Conservation (phyloP, 2,888 invertebrate species). For the Serripes groenlandicus region DNA sequence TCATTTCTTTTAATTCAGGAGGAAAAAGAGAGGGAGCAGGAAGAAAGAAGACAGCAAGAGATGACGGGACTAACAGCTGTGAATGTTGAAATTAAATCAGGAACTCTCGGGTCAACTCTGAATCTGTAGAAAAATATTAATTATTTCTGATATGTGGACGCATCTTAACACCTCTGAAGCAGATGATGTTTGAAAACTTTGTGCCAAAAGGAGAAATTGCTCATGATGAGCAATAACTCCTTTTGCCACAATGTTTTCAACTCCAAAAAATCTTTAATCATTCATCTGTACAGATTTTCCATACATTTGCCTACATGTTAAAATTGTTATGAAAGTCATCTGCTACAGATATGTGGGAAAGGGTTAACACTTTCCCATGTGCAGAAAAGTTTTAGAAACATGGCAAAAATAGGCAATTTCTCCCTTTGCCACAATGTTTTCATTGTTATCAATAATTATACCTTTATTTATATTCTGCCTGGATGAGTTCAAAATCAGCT, state of each 20-base stretch:
- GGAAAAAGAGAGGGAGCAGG: constrained; percentile 22
- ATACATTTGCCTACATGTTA: no score
- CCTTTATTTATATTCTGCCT: no score
- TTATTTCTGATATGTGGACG: not conserved
- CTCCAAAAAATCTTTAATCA: no score
- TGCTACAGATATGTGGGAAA: no score
- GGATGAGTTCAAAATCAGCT: no score
- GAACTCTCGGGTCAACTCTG: constrained; percentile 7
- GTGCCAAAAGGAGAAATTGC: not conserved
- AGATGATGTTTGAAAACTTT: not conserved
- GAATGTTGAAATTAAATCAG: constrained; percentile 8
- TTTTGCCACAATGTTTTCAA: not conserved
- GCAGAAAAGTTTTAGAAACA: no score
- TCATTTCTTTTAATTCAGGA: constrained; percentile 17
- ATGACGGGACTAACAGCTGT: constrained; percentile 12
- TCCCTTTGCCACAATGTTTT: not conserved
- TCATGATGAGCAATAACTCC: not conserved
- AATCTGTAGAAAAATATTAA: not conserved
- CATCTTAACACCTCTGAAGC: not conserved
- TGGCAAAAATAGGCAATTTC: not conserved
- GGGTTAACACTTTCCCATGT: no score
- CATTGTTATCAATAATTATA: not conserved
- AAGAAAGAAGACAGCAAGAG: constrained; percentile 10
- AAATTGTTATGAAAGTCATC: no score
- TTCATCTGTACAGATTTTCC: no score